Evolutionary conservation across 1,140 invertebrate genomes (phyloP).

Genomic region (Araneus ventricosus): DNA sequence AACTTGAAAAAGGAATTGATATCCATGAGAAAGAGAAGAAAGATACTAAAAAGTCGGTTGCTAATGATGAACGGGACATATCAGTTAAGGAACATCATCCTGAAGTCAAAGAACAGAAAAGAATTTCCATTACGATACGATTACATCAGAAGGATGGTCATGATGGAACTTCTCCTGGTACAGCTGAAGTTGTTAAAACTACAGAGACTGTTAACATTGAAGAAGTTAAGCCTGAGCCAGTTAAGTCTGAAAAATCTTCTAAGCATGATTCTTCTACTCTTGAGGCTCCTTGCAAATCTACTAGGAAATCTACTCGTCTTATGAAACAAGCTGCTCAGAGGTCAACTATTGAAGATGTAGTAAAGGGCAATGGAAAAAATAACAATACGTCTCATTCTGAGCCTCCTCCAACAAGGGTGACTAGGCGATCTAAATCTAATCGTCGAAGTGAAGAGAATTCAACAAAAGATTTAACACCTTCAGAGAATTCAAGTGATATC

Average conservation of each 20-base stretch:
- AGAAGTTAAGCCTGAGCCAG: slow-evolving; percentile 73
- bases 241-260: slow-evolving; percentile 54
- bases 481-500: slow-evolving; percentile 44
- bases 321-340: slow-evolving; percentile 72
- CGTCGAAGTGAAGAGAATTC: slow-evolving; percentile 77
- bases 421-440: slow-evolving; percentile 74
- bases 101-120: slow-evolving; percentile 76
- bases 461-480: neutral
- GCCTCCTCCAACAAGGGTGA: slow-evolving; percentile 34
- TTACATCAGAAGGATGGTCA: slow-evolving; percentile 76
- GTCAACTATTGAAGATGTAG: slow-evolving; percentile 91
- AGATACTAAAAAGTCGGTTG: slow-evolving; percentile 17
- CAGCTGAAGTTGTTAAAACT: slow-evolving; percentile 77
- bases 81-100: slow-evolving; percentile 76
- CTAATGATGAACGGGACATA: slow-evolving; percentile 44
- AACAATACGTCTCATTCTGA: neutral
- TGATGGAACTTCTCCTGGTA: slow-evolving; percentile 67
- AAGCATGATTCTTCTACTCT: slow-evolving; percentile 10
- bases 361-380: slow-evolving; percentile 82
- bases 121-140: slow-evolving; percentile 77
- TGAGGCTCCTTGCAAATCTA: slow-evolving; percentile 70
- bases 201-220: slow-evolving; percentile 75
- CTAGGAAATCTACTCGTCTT: slow-evolving; percentile 87
- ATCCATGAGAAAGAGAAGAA: slow-evolving; percentile 65
- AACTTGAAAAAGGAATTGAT: neutral